Base-by-base conservation (phyloP, 1,140 invertebrate genomes). In the Caenorhabditis tropicalis region DNA sequence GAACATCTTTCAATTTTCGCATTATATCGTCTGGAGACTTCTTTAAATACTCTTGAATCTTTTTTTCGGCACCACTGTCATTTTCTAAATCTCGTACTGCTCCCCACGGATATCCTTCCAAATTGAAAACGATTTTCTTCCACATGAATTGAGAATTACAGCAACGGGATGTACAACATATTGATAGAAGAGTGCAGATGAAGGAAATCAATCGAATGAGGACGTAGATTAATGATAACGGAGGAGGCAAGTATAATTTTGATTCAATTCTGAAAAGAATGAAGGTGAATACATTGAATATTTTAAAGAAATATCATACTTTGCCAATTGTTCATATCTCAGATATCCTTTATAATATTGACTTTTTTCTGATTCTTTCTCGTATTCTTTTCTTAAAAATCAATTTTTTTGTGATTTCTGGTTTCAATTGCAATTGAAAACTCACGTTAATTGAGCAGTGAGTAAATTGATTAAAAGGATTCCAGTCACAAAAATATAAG, bases 401-500 rank as follows among this genome's bases (percentile, higher is more conserved):
- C 2, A 33, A 65, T 2, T 27, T 9, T 33, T 43, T 10, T 27
- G 3, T 0, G 24, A 43, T 5, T 36, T 12, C 19, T n/a, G 6
- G 15, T 31, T 31, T 16, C 3, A 24, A 46, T 1, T 12, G 36
- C 3, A 43, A 43, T 43, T 7, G 10, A n/a, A 36, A n/a, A 19
- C 65, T 74, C 0, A 74, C 65, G 65, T 74, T 24, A 74, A 43
- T 15, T 74, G 65, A 43, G 65, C 65, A 43, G 65, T 74, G 10
- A 74, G 65, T 36, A 74, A 43, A 46, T 74, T 74, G 6, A 74
- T 21, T 0, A 74, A n/a, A 6, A 74, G n/a, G 12, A 74, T 43
- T 43, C 65, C 65, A n/a, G 36, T 43, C n/a, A 74, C 65, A 27
- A 74, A 74, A 74, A 74, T 74, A 74, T 74, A 74, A 10, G n/a